phyloP scores from a whole-genome alignment of 2,113 vertebrate genomes.

The Echinops telfairi region DNA sequence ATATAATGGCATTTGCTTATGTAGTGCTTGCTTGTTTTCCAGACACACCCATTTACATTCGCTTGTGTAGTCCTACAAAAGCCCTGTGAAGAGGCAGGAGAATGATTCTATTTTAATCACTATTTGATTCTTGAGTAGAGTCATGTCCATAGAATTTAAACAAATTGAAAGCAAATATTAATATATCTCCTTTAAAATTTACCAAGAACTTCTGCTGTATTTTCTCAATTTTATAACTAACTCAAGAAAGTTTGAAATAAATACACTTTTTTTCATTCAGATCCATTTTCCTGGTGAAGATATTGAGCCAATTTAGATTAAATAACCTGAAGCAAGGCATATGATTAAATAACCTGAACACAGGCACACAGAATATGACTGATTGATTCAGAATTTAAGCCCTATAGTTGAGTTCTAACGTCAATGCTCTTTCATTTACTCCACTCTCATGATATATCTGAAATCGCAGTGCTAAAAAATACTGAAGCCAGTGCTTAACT shows the following conservation, averaged over 20 bases:
- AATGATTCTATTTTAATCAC: slow-evolving; percentile 46
- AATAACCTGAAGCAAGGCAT: background rate
- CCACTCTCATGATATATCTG: background rate
- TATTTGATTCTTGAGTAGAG: slow-evolving; percentile 8
- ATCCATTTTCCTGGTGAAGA: slow-evolving; percentile 36
- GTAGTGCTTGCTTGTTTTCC: slow-evolving; percentile 44
- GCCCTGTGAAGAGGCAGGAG: background rate
- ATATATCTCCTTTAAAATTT: slow-evolving; percentile 1
- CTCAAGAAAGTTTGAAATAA: background rate
- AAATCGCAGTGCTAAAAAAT: background rate
- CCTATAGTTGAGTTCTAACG: background rate
- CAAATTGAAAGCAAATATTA: slow-evolving; percentile 11
- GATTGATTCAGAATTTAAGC: background rate
- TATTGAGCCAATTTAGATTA: background rate
- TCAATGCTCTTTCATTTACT: background rate
- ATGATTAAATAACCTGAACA: background rate
- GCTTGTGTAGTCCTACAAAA: slow-evolving; percentile 38
- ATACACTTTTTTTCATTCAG: background rate
- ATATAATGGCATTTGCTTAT: background rate
- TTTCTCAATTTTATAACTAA: background rate
- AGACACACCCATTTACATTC: slow-evolving; percentile 52
- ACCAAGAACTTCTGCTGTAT: background rate
- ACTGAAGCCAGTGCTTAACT: background rate
- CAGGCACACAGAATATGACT: background rate
- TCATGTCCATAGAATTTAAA: slow-evolving; percentile 1